Evolutionary conservation across 2,888 invertebrate species (phyloP).

Genomic region (Dioctria linearis): DNA sequence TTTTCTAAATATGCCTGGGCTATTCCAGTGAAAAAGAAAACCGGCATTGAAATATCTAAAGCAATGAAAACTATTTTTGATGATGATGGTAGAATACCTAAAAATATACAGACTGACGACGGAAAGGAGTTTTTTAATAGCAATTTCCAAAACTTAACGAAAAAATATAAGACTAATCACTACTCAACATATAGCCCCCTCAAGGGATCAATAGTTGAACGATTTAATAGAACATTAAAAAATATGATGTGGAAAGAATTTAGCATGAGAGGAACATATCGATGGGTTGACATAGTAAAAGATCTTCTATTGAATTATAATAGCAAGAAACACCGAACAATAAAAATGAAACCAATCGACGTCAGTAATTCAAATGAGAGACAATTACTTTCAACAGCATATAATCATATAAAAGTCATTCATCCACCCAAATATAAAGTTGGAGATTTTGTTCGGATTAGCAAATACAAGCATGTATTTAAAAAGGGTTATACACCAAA

Average conservation of each 20-base stretch:
- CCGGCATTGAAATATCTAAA: too few relatives aligned
- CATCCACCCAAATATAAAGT: slow-evolving; percentile 58
- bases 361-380: slow-evolving; percentile 61
- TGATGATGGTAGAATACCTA: too few relatives aligned
- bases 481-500: slow-evolving; percentile 59
- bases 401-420: slow-evolving; percentile 49
- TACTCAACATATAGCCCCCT: too few relatives aligned
- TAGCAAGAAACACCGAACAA: slow-evolving; percentile 60
- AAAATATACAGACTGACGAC: slow-evolving; percentile 62
- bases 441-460: slow-evolving; percentile 9
- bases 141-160: too few relatives aligned
- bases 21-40: too few relatives aligned
- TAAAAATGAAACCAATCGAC: slow-evolving; percentile 60
- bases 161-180: too few relatives aligned
- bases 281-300: slow-evolving; percentile 58
- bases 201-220: too few relatives aligned
- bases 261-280: slow-evolving; percentile 55
- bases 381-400: neutral
- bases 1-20: too few relatives aligned
- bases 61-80: too few relatives aligned
- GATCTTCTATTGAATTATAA: slow-evolving; percentile 60
- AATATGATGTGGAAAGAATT: too few relatives aligned
- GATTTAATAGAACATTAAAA: too few relatives aligned
- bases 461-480: too few relatives aligned
- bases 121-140: slow-evolving; percentile 64